A percentile compares a stretch with the other conserved stretches of the same genome.
phyloP scores from a whole-genome alignment of 2,888 invertebrate genomes.

The Nomada hirtipes region DNA sequence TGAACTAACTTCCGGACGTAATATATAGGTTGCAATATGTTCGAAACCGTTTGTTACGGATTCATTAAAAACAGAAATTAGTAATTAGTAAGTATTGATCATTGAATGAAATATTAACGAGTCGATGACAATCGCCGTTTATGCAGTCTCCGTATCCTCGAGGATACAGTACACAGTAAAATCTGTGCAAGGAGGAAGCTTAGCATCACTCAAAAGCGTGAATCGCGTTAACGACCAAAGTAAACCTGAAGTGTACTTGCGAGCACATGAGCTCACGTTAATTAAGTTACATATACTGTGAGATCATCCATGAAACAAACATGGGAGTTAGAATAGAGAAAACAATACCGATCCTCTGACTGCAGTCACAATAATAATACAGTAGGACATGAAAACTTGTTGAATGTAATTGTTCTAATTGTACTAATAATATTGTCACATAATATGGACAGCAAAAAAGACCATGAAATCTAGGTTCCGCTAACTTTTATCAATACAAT shows the following conservation, averaged over 20 bases:
- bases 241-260: slow-evolving; percentile 44
- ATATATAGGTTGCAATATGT: too few species aligned
- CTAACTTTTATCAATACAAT: too few species aligned
- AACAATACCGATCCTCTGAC: not conserved
- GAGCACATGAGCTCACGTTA: slow-evolving; percentile 51
- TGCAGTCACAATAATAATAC: slow-evolving; percentile 20
- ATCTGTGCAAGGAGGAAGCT: slow-evolving; percentile 28
- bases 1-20: too few species aligned
- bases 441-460: too few species aligned
- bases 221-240: slow-evolving; percentile 59
- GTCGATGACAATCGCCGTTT: slow-evolving; percentile 2
- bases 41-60: too few species aligned
- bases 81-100: too few species aligned
- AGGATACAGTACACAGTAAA: slow-evolving; percentile 31
- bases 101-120: not conserved
- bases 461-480: too few species aligned
- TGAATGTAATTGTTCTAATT: not conserved
- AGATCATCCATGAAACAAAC: slow-evolving; percentile 33
- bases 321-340: slow-evolving; percentile 14
- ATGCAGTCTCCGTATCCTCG: not conserved
- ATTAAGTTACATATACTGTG: slow-evolving; percentile 44
- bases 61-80: too few species aligned
- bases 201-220: slow-evolving; percentile 33
- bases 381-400: not conserved
- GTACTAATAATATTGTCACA: not conserved